A percentile compares a stretch with the other conserved stretches of the same genome.
Conservation (phyloP, 2,113 vertebrate species). For the Barnardius zonarius region DNA sequence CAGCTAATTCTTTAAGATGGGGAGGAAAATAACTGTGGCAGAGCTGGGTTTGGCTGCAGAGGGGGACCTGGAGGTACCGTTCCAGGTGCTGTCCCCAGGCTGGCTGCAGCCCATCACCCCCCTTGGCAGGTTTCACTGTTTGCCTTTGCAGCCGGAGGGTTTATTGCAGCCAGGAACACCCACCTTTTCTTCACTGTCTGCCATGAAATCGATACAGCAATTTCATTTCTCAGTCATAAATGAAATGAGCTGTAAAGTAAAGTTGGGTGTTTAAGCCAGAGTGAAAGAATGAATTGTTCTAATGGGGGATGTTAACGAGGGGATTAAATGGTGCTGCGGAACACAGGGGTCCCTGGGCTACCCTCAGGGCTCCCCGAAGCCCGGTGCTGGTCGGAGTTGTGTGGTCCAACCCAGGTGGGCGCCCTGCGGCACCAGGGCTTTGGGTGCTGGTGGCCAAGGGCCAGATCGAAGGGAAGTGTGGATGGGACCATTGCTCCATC, state of each 20-base stretch:
- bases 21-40: background rate
- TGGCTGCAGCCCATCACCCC: background rate
- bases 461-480: background rate
- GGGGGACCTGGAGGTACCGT: background rate
- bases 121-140: slow-evolving; percentile 22
- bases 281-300: slow-evolving; percentile 70
- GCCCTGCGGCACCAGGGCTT: background rate
- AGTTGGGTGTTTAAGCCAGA: slow-evolving; percentile 24
- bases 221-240: slow-evolving; percentile 67
- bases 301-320: slow-evolving; percentile 32
- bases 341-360: background rate
- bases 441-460: background rate
- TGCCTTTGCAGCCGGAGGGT: background rate
- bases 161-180: slow-evolving; percentile 28
- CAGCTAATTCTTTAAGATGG: background rate
- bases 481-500: rapidly evolving
- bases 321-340: background rate
- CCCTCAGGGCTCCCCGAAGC: background rate
- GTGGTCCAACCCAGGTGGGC: background rate
- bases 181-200: background rate
- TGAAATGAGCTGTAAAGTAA: slow-evolving; percentile 66
- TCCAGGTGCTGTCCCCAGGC: background rate
- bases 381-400: background rate
- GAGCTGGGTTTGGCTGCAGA: background rate
- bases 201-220: slow-evolving; percentile 65